Base-by-base conservation (phyloP, 2,888 invertebrate species). In the Subacronicta megacephala region DNA sequence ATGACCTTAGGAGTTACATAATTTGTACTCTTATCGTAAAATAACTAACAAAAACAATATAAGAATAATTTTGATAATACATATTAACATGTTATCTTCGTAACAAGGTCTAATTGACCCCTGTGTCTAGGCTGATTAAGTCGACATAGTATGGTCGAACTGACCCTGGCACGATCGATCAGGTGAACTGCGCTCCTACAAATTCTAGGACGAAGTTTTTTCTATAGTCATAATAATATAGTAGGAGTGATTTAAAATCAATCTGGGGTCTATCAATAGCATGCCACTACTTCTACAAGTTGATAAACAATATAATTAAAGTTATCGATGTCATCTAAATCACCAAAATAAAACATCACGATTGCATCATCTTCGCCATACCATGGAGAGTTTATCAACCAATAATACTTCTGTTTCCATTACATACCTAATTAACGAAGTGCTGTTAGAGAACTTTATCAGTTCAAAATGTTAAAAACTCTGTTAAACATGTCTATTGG, bases 1-100 rank as follows among this genome's bases (percentile, higher is more conserved):
- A 56, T 64, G 69, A 69, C 69, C 73, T 71, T 64, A 69, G 1
- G 20, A 41, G 53, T 70, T 59, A 70, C 46, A 67, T 64, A 62
- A 63, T 73, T 73, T 75, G 61, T 71, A 71, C 67, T 75, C 55
- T 50, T 62, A 62, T 64, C 37, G 26, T 47, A 68, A 23, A 57
- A 57, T 12, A 62, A 43, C 45, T 51, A 47, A 49, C 29, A 43
- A 54, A 47, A 60, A 41, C 40, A 41, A 26, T 20, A n/a, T 7
- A 41, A 41, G 9, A 4, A n/a, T n/a, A 45, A 49, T 38, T 5
- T 38, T 16, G 26, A 18, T 15, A 44, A 45, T 31, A 52, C 26
- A 6, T 29, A 16, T 17, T 29, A 10, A n/a, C n/a, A n/a, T 31
- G 12, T 29, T 31, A 31, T n/a, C 31, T 31, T 3, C 6, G 12